phyloP scores from a whole-genome alignment of 2,113 vertebrate species.

The Phrynocephalus versicolor region DNA sequence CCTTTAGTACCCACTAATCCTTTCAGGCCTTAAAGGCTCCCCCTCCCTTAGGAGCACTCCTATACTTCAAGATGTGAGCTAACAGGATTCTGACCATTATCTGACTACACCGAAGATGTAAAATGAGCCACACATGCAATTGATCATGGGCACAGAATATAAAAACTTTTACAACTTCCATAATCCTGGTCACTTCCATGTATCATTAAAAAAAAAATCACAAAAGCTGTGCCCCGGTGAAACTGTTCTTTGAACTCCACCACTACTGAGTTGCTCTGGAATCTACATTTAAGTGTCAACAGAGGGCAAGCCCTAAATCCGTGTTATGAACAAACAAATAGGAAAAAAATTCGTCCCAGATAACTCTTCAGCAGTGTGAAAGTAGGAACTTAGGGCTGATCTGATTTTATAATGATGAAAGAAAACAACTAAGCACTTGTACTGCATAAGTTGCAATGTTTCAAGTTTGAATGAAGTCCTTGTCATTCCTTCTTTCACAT shows the following conservation, averaged over 20 bases:
- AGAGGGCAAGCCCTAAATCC: background rate
- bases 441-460: conserved; percentile 4
- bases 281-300: background rate
- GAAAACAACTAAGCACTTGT: background rate
- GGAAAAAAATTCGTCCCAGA: background rate
- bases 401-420: background rate
- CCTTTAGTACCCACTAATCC: no score
- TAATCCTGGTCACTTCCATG: background rate
- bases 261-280: background rate
- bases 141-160: background rate
- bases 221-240: background rate
- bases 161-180: background rate
- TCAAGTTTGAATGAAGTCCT: conserved; percentile 18
- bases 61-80: no score
- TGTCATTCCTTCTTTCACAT: background rate
- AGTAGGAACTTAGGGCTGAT: background rate
- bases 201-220: background rate
- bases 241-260: background rate
- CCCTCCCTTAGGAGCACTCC: no score
- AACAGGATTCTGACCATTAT: background rate
- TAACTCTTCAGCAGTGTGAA: background rate
- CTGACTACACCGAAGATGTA: background rate
- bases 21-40: no score
- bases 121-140: background rate
- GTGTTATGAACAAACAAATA: background rate